Percentiles rank a stretch among this genome's conserved stretches.
These are phyloP conservation scores for Anthopleura xanthogrammica DNA, from an alignment of 92 coral and sea anemone species.

Conservation along the genomic window DNA sequence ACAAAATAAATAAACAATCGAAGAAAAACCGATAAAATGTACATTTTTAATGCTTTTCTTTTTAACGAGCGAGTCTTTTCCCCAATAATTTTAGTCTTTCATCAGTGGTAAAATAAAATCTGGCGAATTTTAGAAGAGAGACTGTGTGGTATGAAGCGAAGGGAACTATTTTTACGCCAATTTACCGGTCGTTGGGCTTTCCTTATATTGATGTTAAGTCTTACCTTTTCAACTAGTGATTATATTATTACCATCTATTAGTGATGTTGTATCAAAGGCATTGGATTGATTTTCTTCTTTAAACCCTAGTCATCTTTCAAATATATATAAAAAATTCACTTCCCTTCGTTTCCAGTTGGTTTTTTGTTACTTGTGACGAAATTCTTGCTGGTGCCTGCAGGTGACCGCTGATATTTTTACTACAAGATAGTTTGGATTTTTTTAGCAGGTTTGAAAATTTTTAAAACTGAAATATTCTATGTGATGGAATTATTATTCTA, in stretches of 20 bases:
- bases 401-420: no score
- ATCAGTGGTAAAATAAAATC: no score
- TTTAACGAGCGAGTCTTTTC: no score
- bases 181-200: conserved; percentile 4
- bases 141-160: not conserved
- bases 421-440: no score
- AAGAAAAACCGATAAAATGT: not conserved
- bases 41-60: not conserved
- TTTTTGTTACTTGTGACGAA: conserved; percentile 16
- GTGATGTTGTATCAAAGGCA: not conserved
- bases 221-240: conserved; percentile 2
- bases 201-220: not conserved
- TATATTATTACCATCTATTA: not conserved
- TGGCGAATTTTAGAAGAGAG: not conserved
- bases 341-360: not conserved
- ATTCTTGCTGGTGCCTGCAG: conserved; percentile 13
- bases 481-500: no score
- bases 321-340: not conserved
- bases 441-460: no score
- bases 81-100: no score
- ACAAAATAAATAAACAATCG: not conserved
- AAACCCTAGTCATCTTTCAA: not conserved
- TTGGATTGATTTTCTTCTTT: not conserved
- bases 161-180: not conserved
- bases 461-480: no score